These are phyloP conservation scores for Folsomia manolachei DNA, from an alignment of 2,888 invertebrate genomes.

Conservation along the genomic window DNA sequence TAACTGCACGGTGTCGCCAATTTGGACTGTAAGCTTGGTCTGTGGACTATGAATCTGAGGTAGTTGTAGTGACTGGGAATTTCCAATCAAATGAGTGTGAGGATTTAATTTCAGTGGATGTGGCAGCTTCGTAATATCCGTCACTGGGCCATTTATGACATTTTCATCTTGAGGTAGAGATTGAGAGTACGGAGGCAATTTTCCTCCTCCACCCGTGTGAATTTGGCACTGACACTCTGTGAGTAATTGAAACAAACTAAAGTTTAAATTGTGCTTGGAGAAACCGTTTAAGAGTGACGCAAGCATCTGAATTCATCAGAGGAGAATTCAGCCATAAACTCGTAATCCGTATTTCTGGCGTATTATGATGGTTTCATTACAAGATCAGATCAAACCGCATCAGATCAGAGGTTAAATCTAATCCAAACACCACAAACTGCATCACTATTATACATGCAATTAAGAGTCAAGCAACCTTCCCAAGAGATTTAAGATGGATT, in stretches of 20 bases:
- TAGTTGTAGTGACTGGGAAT: background rate
- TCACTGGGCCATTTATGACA: background rate
- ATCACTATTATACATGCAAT: constrained; percentile 2
- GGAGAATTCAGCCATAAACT: background rate
- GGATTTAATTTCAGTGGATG: background rate
- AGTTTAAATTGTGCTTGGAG: background rate
- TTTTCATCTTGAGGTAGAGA: background rate
- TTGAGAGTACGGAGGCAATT: constrained; percentile 11
- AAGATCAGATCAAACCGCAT: too few relatives aligned
- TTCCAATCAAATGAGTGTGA: background rate
- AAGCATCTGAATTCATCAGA: too few relatives aligned
- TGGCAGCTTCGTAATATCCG: background rate
- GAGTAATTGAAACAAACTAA: background rate
- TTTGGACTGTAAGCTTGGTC: constrained; percentile 38
- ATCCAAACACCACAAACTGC: background rate
- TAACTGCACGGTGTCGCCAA: constrained; percentile 66
- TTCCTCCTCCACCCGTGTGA: background rate
- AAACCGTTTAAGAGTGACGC: background rate
- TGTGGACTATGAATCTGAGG: constrained; percentile 46
- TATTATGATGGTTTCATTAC: too few relatives aligned
- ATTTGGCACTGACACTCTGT: constrained; percentile 14
- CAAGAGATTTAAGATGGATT: too few relatives aligned
- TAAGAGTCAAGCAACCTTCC: background rate
- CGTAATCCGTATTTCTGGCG: too few relatives aligned
- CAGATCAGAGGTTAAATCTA: background rate